A percentile compares a stretch with the other conserved stretches of the same genome.
These are phyloP conservation scores for Agonopterix alstromeriana DNA, from an alignment of 2,888 invertebrate species.

Conservation along the genomic window DNA sequence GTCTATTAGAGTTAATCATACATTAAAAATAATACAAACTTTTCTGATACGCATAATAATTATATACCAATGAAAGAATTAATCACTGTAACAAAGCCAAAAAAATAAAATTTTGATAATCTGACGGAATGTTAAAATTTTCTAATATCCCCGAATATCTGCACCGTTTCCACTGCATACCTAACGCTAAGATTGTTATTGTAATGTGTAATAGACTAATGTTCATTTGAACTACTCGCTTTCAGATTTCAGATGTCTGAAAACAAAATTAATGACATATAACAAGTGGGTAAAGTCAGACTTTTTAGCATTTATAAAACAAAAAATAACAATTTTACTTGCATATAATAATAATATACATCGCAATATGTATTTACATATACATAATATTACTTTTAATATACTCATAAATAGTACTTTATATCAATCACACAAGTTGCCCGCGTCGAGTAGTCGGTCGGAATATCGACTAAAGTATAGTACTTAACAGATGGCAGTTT, in stretches of 20 bases:
- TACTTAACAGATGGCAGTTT: too few relatives aligned
- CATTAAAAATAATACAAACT: constrained; percentile 24
- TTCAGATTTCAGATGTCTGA: constrained; percentile 62
- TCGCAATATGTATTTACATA: constrained; percentile 73
- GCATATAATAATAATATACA: constrained; percentile 70
- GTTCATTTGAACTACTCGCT: constrained; percentile 53
- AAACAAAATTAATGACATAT: constrained; percentile 43
- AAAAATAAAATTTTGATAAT: constrained; percentile 39
- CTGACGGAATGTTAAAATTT: constrained; percentile 66
- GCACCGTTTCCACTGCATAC: constrained; percentile 39
- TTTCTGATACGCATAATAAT: constrained; percentile 22
- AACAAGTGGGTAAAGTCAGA: constrained; percentile 75
- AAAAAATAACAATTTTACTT: constrained; percentile 69
- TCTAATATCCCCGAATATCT: constrained; percentile 53
- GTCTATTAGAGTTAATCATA: constrained; percentile 23
- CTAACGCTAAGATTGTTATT: constrained; percentile 47
- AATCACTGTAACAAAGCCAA: constrained; percentile 34
- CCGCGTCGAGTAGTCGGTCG: constrained; percentile 7
- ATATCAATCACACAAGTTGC: constrained; percentile 54
- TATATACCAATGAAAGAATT: constrained; percentile 11
- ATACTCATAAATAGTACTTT: constrained; percentile 68
- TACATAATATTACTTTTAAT: constrained; percentile 69
- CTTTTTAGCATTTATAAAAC: constrained; percentile 67
- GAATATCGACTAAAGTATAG: too few relatives aligned
- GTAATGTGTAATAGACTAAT: constrained; percentile 43